phyloP scores from a whole-genome alignment of 2,797 vertebrate species.

The Falco biarmicus region DNA sequence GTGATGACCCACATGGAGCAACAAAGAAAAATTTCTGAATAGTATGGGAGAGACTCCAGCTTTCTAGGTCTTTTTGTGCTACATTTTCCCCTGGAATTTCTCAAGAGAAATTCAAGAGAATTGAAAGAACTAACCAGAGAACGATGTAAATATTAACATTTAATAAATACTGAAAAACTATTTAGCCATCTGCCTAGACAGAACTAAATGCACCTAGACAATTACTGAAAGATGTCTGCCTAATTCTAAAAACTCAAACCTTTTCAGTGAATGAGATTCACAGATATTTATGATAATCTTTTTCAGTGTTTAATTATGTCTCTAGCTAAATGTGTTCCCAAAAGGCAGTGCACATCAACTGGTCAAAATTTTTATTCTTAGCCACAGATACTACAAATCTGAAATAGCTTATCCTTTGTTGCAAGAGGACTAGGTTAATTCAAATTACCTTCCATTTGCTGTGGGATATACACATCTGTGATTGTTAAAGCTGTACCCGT shows the following conservation, averaged over 20 bases:
- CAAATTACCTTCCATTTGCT: not conserved
- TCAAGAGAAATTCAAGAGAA: not conserved
- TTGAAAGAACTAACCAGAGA: not conserved
- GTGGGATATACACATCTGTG: not conserved
- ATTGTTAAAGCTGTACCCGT: not conserved
- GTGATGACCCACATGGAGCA: not conserved
- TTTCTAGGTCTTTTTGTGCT: not conserved
- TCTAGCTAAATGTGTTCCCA: not conserved
- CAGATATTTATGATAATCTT: not conserved
- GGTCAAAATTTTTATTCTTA: not conserved
- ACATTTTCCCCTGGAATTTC: not conserved
- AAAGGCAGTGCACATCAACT: not conserved
- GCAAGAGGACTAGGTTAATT: not conserved
- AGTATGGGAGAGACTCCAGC: not conserved
- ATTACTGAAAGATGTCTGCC: not conserved
- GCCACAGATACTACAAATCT: not conserved
- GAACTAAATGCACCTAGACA: not conserved
- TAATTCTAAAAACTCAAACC: not conserved
- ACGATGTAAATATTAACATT: not conserved
- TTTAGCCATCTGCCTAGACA: not conserved
- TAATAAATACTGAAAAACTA: not conserved
- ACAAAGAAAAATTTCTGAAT: not conserved
- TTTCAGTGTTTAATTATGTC: not conserved
- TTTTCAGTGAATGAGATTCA: not conserved
- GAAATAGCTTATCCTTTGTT: not conserved